Evolutionary conservation across 2,888 invertebrate genomes (phyloP).

Genomic region (Lydus trimaculatus): DNA sequence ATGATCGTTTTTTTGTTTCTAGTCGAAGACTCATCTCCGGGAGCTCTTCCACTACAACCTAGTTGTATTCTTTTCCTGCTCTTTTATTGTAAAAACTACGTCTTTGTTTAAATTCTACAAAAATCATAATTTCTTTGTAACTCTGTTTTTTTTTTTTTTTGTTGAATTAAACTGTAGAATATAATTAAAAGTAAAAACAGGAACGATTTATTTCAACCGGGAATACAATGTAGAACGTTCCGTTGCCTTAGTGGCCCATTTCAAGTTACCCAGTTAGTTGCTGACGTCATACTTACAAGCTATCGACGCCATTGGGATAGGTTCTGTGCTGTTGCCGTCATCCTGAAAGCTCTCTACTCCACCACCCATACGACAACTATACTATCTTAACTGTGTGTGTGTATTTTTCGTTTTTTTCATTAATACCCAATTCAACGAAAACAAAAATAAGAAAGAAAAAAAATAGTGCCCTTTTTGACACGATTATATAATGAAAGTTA

Average conservation of each 20-base stretch:
- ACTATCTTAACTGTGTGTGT: not conserved
- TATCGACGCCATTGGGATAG: slow-evolving; percentile 38
- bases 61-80: no score
- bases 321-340: slow-evolving; percentile 15
- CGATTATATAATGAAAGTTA: no score
- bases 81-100: no score
- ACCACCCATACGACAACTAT: not conserved
- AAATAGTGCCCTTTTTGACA: not conserved
- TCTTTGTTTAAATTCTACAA: no score
- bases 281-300: slow-evolving; percentile 31
- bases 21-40: slow-evolving; percentile 14
- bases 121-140: no score
- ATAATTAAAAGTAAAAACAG: not conserved
- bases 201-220: not conserved
- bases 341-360: not conserved
- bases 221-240: not conserved
- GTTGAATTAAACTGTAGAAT: not conserved
- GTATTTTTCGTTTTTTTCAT: not conserved
- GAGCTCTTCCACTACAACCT: no score
- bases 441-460: not conserved
- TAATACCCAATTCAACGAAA: not conserved
- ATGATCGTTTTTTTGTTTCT: slow-evolving; percentile 17
- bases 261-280: slow-evolving; percentile 21
- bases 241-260: slow-evolving; percentile 29
- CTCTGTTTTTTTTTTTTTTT: not conserved